phyloP scores from a whole-genome alignment of 2,797 vertebrate genomes.

The Tolypeutes matacus region DNA sequence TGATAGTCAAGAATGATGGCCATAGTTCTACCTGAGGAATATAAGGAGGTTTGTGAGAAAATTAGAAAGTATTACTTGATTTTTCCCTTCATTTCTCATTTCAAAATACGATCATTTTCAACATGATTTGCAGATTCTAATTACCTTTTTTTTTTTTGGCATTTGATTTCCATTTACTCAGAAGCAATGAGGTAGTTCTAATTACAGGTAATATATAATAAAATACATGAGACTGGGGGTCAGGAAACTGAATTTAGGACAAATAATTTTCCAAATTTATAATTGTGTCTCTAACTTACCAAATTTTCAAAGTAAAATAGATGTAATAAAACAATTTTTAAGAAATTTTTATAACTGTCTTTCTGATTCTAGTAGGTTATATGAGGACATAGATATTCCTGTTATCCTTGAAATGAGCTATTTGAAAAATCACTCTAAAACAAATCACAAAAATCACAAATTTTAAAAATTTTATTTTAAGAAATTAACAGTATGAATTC shows the following conservation, averaged over 20 bases:
- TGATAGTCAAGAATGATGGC: not conserved
- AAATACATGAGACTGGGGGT: not conserved
- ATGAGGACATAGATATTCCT: not conserved
- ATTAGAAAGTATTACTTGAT: not conserved
- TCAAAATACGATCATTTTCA: not conserved
- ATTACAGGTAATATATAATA: not conserved
- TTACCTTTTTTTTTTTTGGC: not conserved
- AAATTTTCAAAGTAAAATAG: conserved; percentile 15
- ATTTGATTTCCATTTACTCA: not conserved
- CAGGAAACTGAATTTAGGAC: not conserved
- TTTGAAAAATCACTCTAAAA: not conserved
- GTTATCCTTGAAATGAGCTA: not conserved
- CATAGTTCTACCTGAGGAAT: conserved; percentile 40
- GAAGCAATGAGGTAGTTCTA: not conserved
- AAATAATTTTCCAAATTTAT: not conserved
- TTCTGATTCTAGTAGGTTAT: conserved; percentile 2
- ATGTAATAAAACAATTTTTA: not conserved
- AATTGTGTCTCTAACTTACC: not conserved
- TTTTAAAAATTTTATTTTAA: not conserved
- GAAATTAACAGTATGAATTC: not conserved
- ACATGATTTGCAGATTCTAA: not conserved
- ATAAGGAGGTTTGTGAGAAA: not conserved
- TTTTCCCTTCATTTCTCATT: conserved; percentile 42
- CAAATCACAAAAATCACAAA: not conserved
- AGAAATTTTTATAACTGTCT: not conserved